Evolutionary conservation across 2,797 vertebrate genomes (phyloP).

Genomic region (Brachyalestes nurse): DNA sequence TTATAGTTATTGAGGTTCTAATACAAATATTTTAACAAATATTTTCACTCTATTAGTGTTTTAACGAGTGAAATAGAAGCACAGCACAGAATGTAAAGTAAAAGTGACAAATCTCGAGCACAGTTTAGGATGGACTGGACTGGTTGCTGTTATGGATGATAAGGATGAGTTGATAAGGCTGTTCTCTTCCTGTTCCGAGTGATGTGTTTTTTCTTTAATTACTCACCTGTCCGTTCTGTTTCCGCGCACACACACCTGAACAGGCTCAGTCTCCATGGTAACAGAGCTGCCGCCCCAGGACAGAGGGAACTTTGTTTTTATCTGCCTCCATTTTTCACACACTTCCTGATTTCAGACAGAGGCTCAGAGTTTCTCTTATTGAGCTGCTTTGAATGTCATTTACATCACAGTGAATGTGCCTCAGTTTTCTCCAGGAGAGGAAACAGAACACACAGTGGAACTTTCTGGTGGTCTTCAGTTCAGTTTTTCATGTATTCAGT

Average conservation of each 20-base stretch:
- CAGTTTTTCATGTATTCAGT: too few species aligned
- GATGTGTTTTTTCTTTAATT: neutral
- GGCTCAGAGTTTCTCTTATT: neutral
- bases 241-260: neutral
- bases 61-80: too few species aligned
- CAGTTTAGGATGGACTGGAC: too few species aligned
- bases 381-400: neutral
- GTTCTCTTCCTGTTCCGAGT: neutral
- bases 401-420: neutral
- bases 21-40: too few species aligned
- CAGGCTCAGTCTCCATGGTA: constrained; percentile 11
- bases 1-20: too few species aligned
- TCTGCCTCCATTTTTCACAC: constrained; percentile 17
- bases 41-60: too few species aligned
- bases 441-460: too few species aligned
- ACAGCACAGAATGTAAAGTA: too few species aligned
- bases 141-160: neutral
- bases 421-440: neutral
- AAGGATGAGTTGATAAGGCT: neutral
- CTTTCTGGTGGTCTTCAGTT: too few species aligned
- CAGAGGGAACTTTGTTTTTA: constrained; percentile 72
- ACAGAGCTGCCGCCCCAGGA: constrained; percentile 50
- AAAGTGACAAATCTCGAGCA: neutral
- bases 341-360: neutral
- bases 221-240: neutral